Evolutionary conservation across 2,797 vertebrate genomes (phyloP).

Genomic region (Trichosurus vulpecula): DNA sequence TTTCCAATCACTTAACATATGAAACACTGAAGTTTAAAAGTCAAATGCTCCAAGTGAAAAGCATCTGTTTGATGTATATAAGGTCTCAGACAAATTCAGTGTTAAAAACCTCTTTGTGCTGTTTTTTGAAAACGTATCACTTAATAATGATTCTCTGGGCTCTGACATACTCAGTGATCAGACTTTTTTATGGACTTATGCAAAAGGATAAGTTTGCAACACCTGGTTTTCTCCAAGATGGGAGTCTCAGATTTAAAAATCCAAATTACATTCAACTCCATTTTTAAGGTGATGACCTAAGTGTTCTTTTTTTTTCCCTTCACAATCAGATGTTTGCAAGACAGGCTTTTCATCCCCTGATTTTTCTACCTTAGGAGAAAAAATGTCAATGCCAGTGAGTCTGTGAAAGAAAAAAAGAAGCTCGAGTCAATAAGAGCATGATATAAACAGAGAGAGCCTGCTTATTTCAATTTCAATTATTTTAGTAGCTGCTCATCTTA

Average conservation of each 20-base stretch:
- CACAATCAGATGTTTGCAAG: neutral
- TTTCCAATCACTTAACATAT: constrained; percentile 77
- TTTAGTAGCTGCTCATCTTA: neutral
- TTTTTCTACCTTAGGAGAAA: neutral
- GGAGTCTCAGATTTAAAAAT: constrained; percentile 32
- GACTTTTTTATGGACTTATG: constrained; percentile 62
- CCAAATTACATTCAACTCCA: neutral
- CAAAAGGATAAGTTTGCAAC: constrained; percentile 46
- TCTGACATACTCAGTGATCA: constrained; percentile 56
- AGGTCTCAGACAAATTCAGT: constrained; percentile 61
- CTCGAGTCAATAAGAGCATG: neutral
- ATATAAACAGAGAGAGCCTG: neutral
- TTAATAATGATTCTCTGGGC: constrained; percentile 66
- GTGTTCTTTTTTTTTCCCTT: constrained; percentile 21
- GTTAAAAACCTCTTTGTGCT: constrained; percentile 52
- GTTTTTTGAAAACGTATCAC: constrained; percentile 71
- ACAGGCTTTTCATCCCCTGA: neutral
- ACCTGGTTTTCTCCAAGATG: constrained; percentile 62
- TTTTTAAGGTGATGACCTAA: neutral
- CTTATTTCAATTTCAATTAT: neutral
- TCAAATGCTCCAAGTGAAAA: constrained; percentile 41
- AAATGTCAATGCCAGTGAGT: neutral
- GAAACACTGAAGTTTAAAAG: constrained; percentile 67
- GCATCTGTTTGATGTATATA: constrained; percentile 61
- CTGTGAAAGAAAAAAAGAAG: neutral